phyloP scores from a whole-genome alignment of 2,797 vertebrate species.

The Urosaurus nigricauda region DNA sequence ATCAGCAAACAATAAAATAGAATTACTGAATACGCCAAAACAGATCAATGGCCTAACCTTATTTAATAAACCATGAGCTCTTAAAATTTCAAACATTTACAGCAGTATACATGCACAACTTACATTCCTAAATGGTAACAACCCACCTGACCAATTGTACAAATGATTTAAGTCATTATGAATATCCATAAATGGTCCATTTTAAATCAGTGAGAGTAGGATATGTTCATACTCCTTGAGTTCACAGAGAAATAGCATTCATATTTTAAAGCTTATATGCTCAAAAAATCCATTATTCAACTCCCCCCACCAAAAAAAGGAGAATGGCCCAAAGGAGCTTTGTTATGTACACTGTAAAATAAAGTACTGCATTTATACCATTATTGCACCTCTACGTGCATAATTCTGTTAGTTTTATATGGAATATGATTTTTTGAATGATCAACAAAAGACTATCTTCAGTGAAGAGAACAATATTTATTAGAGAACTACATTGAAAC shows the following conservation, averaged over 20 bases:
- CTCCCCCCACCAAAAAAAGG: neutral
- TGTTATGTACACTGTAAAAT: slow-evolving; percentile 7
- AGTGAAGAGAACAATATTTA: neutral
- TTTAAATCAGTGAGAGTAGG: slow-evolving; percentile 32
- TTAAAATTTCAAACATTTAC: slow-evolving; percentile 32
- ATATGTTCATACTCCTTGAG: slow-evolving; percentile 34
- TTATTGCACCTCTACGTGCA: neutral
- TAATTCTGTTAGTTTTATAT: neutral
- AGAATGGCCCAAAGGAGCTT: neutral
- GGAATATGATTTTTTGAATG: neutral
- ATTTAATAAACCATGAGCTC: slow-evolving; percentile 40
- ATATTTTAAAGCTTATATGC: slow-evolving; percentile 16
- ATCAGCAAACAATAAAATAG: slow-evolving; percentile 37
- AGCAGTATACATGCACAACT: slow-evolving; percentile 5
- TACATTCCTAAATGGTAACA: slow-evolving; percentile 31
- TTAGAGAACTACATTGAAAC: neutral
- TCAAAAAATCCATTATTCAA: slow-evolving; percentile 31
- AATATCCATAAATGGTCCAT: too few relatives aligned
- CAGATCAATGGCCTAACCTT: slow-evolving; percentile 38
- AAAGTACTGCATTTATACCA: slow-evolving; percentile 1
- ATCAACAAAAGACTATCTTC: neutral
- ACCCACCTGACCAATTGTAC: neutral
- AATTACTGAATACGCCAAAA: slow-evolving; percentile 29
- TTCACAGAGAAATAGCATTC: slow-evolving; percentile 28
- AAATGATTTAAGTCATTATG: slow-evolving; percentile 36